phyloP scores from a whole-genome alignment of 2,888 invertebrate species.

The Orchesellides sinensis region DNA sequence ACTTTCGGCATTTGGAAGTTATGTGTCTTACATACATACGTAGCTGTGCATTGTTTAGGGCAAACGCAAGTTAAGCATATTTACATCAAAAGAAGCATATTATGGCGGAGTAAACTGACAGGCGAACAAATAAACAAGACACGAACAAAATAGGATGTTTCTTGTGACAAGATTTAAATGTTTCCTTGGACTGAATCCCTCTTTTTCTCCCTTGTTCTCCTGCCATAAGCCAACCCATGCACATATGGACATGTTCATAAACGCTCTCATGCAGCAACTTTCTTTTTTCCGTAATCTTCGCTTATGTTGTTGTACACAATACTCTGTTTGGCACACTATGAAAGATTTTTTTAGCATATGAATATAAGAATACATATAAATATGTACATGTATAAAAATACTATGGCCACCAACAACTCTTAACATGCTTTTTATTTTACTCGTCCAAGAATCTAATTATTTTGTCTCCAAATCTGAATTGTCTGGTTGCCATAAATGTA shows the following conservation, averaged over 20 bases:
- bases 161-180: conserved; percentile 50
- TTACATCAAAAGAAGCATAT: conserved; percentile 12
- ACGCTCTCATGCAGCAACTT: conserved; percentile 6
- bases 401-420: no score
- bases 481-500: conserved; percentile 64
- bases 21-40: background rate
- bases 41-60: background rate
- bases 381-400: background rate
- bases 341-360: background rate
- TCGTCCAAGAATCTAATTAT: conserved; percentile 49
- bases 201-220: background rate
- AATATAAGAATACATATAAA: background rate
- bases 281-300: conserved; percentile 34
- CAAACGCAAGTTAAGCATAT: background rate
- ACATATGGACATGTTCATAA: conserved; percentile 12
- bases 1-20: background rate
- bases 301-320: background rate
- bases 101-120: conserved; percentile 30
- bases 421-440: conserved; percentile 25
- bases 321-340: background rate
- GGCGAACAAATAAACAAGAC: conserved; percentile 48
- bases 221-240: background rate
- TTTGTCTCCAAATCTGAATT: conserved; percentile 50
- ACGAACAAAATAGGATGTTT: conserved; percentile 37
- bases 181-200: conserved; percentile 43